Conservation (phyloP, 2,888 invertebrate species). For the Ophraella communa region DNA sequence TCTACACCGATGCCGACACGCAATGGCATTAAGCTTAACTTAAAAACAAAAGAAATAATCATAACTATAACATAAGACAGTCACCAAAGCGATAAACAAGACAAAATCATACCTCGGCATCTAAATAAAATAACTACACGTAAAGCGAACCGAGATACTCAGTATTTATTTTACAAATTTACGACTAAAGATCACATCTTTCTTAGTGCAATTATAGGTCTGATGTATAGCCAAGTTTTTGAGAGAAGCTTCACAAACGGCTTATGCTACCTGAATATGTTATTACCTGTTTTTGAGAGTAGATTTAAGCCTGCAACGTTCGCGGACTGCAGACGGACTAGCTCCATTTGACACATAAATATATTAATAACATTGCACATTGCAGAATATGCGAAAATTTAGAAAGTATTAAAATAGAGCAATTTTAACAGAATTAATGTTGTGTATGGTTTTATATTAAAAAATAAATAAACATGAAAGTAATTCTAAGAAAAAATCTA, state of each 20-base stretch:
- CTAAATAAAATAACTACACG: slow-evolving; percentile 45
- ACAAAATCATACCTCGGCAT: slow-evolving; percentile 56
- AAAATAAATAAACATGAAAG: too few species aligned
- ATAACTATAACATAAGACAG: slow-evolving; percentile 53
- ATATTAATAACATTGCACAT: not conserved
- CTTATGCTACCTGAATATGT: slow-evolving; percentile 59
- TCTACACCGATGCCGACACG: slow-evolving; percentile 4
- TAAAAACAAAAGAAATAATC: slow-evolving; percentile 39
- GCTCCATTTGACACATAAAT: not conserved
- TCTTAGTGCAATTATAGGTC: slow-evolving; percentile 58
- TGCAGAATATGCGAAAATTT: not conserved
- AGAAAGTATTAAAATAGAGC: too few species aligned
- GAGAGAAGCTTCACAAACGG: slow-evolving; percentile 47
- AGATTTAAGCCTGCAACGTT: slow-evolving; percentile 27
- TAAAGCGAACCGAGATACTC: slow-evolving; percentile 39
- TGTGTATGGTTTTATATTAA: too few species aligned
- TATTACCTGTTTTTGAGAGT: slow-evolving; percentile 48
- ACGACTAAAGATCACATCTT: slow-evolving; percentile 59
- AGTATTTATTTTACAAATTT: slow-evolving; percentile 62
- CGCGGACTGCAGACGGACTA: not conserved
- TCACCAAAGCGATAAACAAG: slow-evolving; percentile 58
- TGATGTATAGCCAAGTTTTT: slow-evolving; percentile 57
- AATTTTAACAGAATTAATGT: too few species aligned
- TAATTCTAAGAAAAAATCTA: too few species aligned
- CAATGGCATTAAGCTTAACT: slow-evolving; percentile 4